These are phyloP conservation scores for Oceanodroma tethys DNA, from an alignment of 2,113 vertebrate species.

Conservation along the genomic window DNA sequence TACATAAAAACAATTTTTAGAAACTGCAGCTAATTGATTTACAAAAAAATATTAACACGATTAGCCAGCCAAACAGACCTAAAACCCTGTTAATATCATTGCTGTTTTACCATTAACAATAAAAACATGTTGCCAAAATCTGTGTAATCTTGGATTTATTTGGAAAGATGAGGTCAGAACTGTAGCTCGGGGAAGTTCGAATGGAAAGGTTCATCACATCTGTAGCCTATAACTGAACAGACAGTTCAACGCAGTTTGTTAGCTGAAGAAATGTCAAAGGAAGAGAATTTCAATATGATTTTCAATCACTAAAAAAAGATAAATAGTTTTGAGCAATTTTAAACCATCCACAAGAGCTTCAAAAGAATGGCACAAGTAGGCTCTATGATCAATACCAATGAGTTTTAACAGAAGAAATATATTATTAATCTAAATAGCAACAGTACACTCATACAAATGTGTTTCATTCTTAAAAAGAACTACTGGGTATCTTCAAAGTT, in stretches of 20 bases:
- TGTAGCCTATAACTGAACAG: not conserved
- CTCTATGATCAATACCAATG: not conserved
- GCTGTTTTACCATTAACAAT: conserved; percentile 3
- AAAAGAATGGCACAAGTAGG: not conserved
- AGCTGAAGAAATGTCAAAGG: not conserved
- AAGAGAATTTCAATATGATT: not conserved
- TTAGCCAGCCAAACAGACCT: not conserved
- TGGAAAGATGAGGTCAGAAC: conserved; percentile 25
- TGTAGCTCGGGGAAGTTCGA: not conserved
- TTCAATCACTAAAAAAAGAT: not conserved
- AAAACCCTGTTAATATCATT: not conserved
- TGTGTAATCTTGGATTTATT: conserved; percentile 17
- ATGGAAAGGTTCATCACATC: conserved; percentile 16
- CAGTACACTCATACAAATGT: not conserved
- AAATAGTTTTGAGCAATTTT: not conserved
- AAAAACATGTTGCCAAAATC: conserved; percentile 29
- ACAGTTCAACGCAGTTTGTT: not conserved
- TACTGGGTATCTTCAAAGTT: not conserved
- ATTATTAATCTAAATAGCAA: not conserved
- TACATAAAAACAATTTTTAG: not conserved
- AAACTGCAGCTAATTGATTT: not conserved
- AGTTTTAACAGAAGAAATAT: not conserved
- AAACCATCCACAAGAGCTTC: not conserved
- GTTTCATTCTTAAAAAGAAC: not conserved
- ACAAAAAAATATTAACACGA: not conserved